These are phyloP conservation scores for Monopis laevigella DNA, from an alignment of 2,888 invertebrate genomes.

Conservation along the genomic window DNA sequence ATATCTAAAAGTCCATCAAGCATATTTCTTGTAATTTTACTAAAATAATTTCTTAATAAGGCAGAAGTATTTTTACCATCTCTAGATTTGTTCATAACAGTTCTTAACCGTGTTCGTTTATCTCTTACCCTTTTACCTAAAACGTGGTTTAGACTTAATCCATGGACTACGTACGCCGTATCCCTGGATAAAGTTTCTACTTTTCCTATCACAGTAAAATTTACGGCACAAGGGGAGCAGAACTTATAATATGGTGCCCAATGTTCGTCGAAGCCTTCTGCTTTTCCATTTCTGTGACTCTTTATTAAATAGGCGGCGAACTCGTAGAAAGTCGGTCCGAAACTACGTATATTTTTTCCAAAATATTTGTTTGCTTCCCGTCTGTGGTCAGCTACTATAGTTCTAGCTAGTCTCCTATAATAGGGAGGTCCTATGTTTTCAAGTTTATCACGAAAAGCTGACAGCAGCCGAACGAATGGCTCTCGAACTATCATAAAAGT, in stretches of 20 bases:
- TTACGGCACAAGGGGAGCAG: constrained; percentile 73
- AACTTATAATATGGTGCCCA: constrained; percentile 73
- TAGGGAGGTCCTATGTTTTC: constrained; percentile 75
- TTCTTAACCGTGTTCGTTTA: constrained; percentile 57
- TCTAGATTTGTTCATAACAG: constrained; percentile 60
- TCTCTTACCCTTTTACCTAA: constrained; percentile 54
- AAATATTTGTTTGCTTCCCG: constrained; percentile 36
- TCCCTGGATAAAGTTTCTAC: constrained; percentile 71
- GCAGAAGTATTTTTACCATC: constrained; percentile 57
- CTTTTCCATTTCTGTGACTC: constrained; percentile 60
- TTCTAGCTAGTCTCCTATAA: constrained; percentile 73
- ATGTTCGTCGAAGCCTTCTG: constrained; percentile 64
- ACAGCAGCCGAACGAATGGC: constrained; percentile 76
- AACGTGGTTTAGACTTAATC: constrained; percentile 65
- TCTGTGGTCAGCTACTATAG: constrained; percentile 71
- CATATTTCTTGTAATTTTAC: constrained; percentile 63
- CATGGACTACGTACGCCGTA: constrained; percentile 67
- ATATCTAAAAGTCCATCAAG: constrained; percentile 68
- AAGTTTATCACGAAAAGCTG: constrained; percentile 78
- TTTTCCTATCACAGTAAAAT: constrained; percentile 72
- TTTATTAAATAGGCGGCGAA: constrained; percentile 75
- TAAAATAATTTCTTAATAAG: constrained; percentile 60
- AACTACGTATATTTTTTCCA: constrained; percentile 42
- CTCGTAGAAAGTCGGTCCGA: constrained; percentile 74
- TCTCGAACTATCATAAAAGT: constrained; percentile 77